These are phyloP conservation scores for Megaceryle maxima DNA, from an alignment of 2,113 vertebrate genomes.

Conservation along the genomic window DNA sequence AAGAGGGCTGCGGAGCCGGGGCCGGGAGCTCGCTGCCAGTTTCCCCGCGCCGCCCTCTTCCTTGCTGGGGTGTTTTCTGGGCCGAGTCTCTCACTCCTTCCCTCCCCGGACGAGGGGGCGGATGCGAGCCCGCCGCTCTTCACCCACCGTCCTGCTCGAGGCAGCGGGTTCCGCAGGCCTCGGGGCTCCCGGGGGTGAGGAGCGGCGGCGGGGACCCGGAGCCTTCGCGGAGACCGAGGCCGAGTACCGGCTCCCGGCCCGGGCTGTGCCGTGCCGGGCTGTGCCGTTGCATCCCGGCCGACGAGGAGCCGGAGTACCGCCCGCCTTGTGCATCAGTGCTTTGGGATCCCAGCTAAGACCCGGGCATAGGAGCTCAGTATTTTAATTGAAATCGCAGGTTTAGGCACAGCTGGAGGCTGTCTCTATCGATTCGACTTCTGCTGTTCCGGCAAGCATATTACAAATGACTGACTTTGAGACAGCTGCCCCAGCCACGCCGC, in stretches of 20 bases:
- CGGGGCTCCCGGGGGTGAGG: background rate
- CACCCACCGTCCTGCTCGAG: background rate
- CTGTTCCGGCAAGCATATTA: conserved; percentile 35
- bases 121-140: background rate
- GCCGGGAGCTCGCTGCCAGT: conserved; percentile 47
- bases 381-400: conserved; percentile 69
- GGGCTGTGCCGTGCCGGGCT: background rate
- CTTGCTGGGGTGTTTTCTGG: background rate
- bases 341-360: background rate
- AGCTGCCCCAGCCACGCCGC: background rate
- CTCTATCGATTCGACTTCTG: conserved; percentile 54
- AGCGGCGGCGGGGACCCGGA: background rate
- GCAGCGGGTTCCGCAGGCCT: background rate
- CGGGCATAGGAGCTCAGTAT: conserved; percentile 5
- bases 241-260: background rate
- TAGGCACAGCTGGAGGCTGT: conserved; percentile 70
- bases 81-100: background rate
- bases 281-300: background rate
- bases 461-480: conserved; percentile 9
- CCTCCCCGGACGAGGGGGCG: background rate
- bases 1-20: conserved; percentile 58
- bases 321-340: background rate
- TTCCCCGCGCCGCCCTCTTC: background rate
- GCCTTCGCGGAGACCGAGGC: background rate
- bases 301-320: background rate